Evolutionary conservation across 1,140 invertebrate species (phyloP).

Genomic region (Daktulosphaira vitifoliae): DNA sequence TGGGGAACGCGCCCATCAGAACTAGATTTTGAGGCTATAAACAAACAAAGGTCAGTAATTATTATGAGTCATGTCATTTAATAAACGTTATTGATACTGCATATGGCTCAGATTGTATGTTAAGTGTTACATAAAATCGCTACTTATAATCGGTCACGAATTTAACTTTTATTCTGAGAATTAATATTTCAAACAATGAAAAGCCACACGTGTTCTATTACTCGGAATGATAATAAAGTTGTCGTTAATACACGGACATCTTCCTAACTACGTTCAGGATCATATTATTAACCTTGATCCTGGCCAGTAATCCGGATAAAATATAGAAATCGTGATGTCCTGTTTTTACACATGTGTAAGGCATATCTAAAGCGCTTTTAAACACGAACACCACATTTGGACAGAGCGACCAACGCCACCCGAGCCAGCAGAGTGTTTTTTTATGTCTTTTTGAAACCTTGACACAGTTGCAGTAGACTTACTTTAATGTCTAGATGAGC

Average conservation of each 20-base stretch:
- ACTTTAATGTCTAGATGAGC: constrained; percentile 75
- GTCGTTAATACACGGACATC: too few species aligned
- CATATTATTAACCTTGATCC: constrained; percentile 26
- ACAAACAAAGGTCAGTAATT: background rate
- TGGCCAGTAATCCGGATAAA: too few species aligned
- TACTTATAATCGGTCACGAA: constrained; percentile 5
- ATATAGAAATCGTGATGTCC: constrained; percentile 20
- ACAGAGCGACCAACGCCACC: background rate
- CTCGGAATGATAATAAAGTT: too few species aligned
- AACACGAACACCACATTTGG: constrained; percentile 5
- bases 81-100: too few species aligned
- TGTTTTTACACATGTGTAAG: constrained; percentile 1
- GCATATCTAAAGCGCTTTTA: background rate
- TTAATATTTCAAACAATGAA: too few species aligned
- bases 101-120: too few species aligned
- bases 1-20: constrained; percentile 59
- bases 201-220: too few species aligned
- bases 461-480: constrained; percentile 33
- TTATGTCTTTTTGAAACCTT: constrained; percentile 1
- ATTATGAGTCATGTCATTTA: too few species aligned
- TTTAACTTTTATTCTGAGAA: too few species aligned
- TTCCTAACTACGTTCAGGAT: too few species aligned
- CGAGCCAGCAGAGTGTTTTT: too few species aligned
- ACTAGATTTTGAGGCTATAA: constrained; percentile 66
- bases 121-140: too few species aligned